Conservation (phyloP, 1,140 invertebrate genomes). For the Drosophila tropicalis region DNA sequence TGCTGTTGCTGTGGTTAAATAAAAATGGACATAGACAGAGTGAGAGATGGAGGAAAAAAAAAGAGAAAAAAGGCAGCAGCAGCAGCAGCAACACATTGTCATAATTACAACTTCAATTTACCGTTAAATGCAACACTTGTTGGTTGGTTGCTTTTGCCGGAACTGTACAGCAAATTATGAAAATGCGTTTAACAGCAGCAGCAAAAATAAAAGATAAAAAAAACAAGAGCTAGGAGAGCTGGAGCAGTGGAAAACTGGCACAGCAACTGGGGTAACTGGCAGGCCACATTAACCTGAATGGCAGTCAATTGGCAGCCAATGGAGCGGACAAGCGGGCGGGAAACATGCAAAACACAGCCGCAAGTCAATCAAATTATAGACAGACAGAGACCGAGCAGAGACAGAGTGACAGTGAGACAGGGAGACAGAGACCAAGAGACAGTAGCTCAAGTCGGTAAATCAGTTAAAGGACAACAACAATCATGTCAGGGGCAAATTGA, state of each 20-base stretch:
- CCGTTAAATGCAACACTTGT: conserved; percentile 77
- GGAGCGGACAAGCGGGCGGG: conserved; percentile 40
- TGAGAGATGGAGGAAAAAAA: neutral
- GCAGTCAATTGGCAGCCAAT: conserved; percentile 63
- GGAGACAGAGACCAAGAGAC: conserved; percentile 15
- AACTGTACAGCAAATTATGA: conserved; percentile 77
- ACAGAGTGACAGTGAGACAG: conserved; percentile 14
- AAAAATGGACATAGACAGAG: too few species aligned
- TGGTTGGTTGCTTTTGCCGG: conserved; percentile 48
- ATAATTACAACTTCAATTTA: conserved; percentile 61
- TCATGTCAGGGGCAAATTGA: conserved; percentile 66
- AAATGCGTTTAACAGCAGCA: conserved; percentile 68
- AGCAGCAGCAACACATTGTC: conserved; percentile 53
- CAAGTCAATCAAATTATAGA: conserved; percentile 78
- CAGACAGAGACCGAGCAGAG: conserved; percentile 25
- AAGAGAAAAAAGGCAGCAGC: conserved; percentile 23
- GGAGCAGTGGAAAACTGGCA: conserved; percentile 57
- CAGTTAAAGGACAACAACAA: conserved; percentile 79
- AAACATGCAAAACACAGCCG: conserved; percentile 72
- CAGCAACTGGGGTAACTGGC: conserved; percentile 43
- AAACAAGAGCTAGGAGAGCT: conserved; percentile 40
- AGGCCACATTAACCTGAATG: conserved; percentile 74
- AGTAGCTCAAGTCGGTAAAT: conserved; percentile 66
- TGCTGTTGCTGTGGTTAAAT: neutral
- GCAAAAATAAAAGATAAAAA: conserved; percentile 7